A percentile compares a stretch with the other conserved stretches of the same genome.
Conservation (phyloP, 1,140 invertebrate species). For the Achatina immaculata region DNA sequence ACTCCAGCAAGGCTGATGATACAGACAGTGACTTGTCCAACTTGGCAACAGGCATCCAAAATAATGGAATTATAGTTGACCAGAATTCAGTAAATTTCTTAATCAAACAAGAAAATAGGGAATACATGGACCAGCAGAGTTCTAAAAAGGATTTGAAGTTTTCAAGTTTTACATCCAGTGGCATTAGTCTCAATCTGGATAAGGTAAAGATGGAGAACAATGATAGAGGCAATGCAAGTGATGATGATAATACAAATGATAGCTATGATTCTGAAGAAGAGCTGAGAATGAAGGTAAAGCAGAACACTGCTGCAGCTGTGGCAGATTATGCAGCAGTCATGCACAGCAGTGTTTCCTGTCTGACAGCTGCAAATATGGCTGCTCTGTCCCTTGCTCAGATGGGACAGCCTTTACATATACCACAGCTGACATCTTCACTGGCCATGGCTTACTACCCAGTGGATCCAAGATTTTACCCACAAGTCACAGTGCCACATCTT, state of each 20-base stretch:
- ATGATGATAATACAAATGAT: constrained; percentile 39
- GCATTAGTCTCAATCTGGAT: constrained; percentile 7
- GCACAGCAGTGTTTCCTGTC: constrained; percentile 30
- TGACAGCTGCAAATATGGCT: constrained; percentile 48
- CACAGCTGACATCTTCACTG: constrained; percentile 60
- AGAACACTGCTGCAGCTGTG: background rate
- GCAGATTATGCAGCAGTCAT: constrained; percentile 25
- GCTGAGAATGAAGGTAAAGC: constrained; percentile 34
- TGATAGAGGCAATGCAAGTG: too few relatives aligned
- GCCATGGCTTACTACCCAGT: constrained; percentile 66
- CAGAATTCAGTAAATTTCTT: background rate
- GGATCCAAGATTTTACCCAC: constrained; percentile 61
- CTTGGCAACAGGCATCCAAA: background rate
- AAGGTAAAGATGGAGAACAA: constrained; percentile 38
- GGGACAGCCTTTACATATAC: constrained; percentile 59
- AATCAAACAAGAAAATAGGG: constrained; percentile 8
- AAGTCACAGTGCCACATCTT: constrained; percentile 46
- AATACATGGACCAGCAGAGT: background rate
- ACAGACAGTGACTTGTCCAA: background rate
- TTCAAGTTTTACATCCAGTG: background rate
- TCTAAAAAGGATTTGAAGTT: background rate
- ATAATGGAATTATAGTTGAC: background rate
- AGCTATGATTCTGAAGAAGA: constrained; percentile 36
- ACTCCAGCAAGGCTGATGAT: background rate
- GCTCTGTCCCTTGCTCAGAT: constrained; percentile 51